These are phyloP conservation scores for Drosophila setosimentum DNA, from an alignment of 2,888 invertebrate genomes.

Conservation along the genomic window DNA sequence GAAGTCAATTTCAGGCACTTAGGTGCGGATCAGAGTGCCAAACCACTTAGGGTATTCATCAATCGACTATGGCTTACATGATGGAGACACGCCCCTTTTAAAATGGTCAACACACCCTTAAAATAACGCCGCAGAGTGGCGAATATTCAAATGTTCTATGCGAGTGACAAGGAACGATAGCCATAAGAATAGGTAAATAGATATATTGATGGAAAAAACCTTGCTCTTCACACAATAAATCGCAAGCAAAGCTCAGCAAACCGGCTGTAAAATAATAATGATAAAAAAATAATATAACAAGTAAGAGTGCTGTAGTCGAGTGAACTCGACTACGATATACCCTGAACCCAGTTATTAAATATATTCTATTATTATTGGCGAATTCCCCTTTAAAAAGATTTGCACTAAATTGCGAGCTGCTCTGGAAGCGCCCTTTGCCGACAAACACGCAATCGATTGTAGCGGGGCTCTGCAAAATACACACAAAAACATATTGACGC, in stretches of 20 bases:
- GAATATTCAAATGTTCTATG: constrained; percentile 42
- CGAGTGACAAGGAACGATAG: constrained; percentile 33
- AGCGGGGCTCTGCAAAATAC: no score
- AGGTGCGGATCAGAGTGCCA: constrained; percentile 28
- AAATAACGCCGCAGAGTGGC: constrained; percentile 8
- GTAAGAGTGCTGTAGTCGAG: no score
- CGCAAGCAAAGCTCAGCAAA: constrained; percentile 39
- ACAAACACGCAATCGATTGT: no score
- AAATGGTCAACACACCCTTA: constrained; percentile 55
- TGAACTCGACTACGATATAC: no score
- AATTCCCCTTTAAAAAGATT: no score
- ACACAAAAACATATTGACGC: no score
- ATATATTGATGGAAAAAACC: constrained; percentile 15
- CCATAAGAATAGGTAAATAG: constrained; percentile 10
- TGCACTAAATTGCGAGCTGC: no score
- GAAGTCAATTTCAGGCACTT: constrained; percentile 48
- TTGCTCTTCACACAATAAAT: constrained; percentile 70
- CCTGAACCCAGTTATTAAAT: no score
- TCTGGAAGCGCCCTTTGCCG: no score
- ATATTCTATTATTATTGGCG: no score
- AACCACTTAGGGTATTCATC: constrained; percentile 38
- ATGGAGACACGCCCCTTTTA: constrained; percentile 40
- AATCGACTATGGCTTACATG: constrained; percentile 37
- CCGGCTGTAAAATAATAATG: constrained; percentile 43
- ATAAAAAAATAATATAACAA: constrained; percentile 36